Evolutionary conservation across 2,888 invertebrate genomes (phyloP).

Genomic region (Pyrrhia umbra): DNA sequence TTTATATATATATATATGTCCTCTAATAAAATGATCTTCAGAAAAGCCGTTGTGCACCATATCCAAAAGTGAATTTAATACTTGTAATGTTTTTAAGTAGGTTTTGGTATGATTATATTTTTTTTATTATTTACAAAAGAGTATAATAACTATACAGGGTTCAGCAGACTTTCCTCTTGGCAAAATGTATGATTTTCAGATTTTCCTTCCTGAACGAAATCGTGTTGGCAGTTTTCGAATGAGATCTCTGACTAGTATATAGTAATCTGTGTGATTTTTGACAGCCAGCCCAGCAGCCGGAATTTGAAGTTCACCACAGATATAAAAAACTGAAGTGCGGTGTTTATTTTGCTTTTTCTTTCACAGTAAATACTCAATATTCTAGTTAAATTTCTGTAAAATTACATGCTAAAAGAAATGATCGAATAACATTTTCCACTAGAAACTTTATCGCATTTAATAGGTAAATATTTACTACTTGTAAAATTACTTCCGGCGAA

Average conservation of each 20-base stretch:
- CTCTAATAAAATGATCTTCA: too few relatives aligned
- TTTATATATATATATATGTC: too few relatives aligned
- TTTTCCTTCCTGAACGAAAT: constrained; percentile 18
- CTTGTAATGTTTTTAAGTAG: too few relatives aligned
- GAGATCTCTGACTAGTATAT: too few relatives aligned
- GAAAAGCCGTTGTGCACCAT: too few relatives aligned
- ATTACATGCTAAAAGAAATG: constrained; percentile 14
- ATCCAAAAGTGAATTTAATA: too few relatives aligned
- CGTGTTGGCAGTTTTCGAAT: constrained; percentile 21
- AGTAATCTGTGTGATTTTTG: background rate
- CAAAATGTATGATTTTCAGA: too few relatives aligned
- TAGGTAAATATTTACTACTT: constrained; percentile 35
- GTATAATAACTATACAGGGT: too few relatives aligned
- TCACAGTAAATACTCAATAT: constrained; percentile 6
- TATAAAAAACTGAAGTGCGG: constrained; percentile 51
- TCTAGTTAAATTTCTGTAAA: constrained; percentile 41
- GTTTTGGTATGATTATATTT: too few relatives aligned
- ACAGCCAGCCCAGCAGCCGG: background rate
- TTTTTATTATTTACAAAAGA: too few relatives aligned
- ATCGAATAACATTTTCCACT: background rate
- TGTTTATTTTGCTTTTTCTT: constrained; percentile 53
- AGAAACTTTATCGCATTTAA: constrained; percentile 5
- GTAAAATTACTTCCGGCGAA: constrained; percentile 28
- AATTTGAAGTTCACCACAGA: constrained; percentile 42
- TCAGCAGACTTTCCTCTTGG: too few relatives aligned